Evolutionary conservation across 2,888 invertebrate species (phyloP).

Genomic region (Dorcus parallelipipedus): DNA sequence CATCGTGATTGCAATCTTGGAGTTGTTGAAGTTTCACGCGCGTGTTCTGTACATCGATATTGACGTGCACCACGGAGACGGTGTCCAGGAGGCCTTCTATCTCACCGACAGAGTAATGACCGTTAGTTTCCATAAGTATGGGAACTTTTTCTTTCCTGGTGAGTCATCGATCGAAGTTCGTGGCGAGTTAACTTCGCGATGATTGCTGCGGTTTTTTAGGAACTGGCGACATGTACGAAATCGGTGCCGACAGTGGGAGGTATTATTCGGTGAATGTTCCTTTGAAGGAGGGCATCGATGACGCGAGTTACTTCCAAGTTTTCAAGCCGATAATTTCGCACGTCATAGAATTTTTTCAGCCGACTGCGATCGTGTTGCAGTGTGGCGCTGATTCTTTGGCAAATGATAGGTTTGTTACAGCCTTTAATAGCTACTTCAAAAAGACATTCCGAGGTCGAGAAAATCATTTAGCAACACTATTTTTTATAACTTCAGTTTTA

Average conservation of each 20-base stretch:
- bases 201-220: constrained; percentile 24
- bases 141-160: constrained; percentile 96
- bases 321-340: constrained; percentile 91
- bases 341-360: constrained; percentile 95
- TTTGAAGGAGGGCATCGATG: constrained; percentile 95
- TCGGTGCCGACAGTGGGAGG: constrained; percentile 91
- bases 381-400: constrained; percentile 98
- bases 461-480: too few species aligned
- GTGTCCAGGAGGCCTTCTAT: constrained; percentile 97
- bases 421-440: background rate
- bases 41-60: constrained; percentile 97
- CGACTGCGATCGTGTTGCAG: constrained; percentile 94
- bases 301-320: constrained; percentile 82
- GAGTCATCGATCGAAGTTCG: constrained; percentile 5
- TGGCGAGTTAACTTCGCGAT: background rate
- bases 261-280: constrained; percentile 99
- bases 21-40: constrained; percentile 89
- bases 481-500: too few species aligned
- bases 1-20: constrained; percentile 95
- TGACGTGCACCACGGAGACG: constrained; percentile 97
- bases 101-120: constrained; percentile 98
- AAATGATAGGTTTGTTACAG: constrained; percentile 63
- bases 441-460: too few species aligned
- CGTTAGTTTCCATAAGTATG: constrained; percentile 98
- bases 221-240: constrained; percentile 98